These are phyloP conservation scores for Epistrophella euchroma DNA, from an alignment of 2,888 invertebrate species.

Conservation along the genomic window DNA sequence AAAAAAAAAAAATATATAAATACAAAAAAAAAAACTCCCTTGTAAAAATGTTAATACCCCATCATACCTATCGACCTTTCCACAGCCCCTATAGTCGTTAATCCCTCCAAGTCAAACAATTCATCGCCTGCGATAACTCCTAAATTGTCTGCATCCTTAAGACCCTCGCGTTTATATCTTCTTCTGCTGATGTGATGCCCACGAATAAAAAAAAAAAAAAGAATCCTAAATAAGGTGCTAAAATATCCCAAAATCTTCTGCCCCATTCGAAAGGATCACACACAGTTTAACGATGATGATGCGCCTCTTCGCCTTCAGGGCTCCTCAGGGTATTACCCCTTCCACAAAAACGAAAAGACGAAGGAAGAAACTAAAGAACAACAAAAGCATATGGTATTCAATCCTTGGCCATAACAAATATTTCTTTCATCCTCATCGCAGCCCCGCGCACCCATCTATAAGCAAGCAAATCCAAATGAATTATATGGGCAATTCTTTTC, in stretches of 20 bases:
- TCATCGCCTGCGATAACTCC: slow-evolving; percentile 67
- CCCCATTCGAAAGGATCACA: slow-evolving; percentile 57
- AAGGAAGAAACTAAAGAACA: slow-evolving; percentile 12
- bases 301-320: slow-evolving; percentile 34
- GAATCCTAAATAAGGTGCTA: slow-evolving; percentile 73
- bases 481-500: slow-evolving; percentile 74
- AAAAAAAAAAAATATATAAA: background rate
- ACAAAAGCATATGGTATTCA: slow-evolving; percentile 72
- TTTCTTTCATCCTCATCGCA: slow-evolving; percentile 24
- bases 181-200: slow-evolving; percentile 6
- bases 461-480: slow-evolving; percentile 73
- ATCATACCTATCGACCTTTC: slow-evolving; percentile 25
- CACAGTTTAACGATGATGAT: slow-evolving; percentile 74
- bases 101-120: slow-evolving; percentile 72
- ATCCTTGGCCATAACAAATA: slow-evolving; percentile 65
- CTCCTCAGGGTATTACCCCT: slow-evolving; percentile 50
- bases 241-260: slow-evolving; percentile 69
- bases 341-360: background rate
- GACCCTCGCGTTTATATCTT: slow-evolving; percentile 18
- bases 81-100: slow-evolving; percentile 1
- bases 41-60: slow-evolving; percentile 20
- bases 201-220: slow-evolving; percentile 2
- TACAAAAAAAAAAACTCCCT: background rate
- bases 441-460: slow-evolving; percentile 1
- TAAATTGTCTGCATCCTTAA: slow-evolving; percentile 33